Percentiles rank a stretch among this genome's conserved stretches.
phyloP scores from a whole-genome alignment of 2,797 vertebrate species.

The Kryptolebias ocellatus region DNA sequence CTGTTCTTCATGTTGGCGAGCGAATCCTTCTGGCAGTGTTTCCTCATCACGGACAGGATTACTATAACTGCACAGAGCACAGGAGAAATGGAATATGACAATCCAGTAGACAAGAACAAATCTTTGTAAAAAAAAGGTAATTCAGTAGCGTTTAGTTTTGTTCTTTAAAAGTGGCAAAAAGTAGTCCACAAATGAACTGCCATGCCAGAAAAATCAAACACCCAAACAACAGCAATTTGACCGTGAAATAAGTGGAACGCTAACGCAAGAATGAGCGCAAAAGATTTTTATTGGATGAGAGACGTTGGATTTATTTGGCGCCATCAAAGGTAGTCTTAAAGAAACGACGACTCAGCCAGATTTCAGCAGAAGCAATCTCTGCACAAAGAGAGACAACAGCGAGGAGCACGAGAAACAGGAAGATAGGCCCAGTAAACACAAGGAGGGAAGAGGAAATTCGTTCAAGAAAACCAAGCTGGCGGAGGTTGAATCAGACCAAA shows the following conservation, averaged over 20 bases:
- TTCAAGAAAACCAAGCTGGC: slow-evolving; percentile 29
- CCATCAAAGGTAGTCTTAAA: slow-evolving; percentile 42
- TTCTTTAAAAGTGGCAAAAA: no score
- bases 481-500: slow-evolving; percentile 9
- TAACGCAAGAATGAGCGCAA: slow-evolving; percentile 37
- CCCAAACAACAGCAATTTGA: slow-evolving; percentile 37
- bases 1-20: slow-evolving; percentile 83
- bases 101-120: neutral
- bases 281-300: slow-evolving; percentile 23
- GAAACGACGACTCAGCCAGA: slow-evolving; percentile 36
- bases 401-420: slow-evolving; percentile 37
- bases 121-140: neutral
- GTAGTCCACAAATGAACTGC: neutral
- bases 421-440: slow-evolving; percentile 38
- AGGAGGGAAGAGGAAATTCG: slow-evolving; percentile 46
- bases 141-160: no score
- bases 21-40: slow-evolving; percentile 87
- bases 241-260: slow-evolving; percentile 42
- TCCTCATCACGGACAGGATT: slow-evolving; percentile 88
- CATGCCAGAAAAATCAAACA: slow-evolving; percentile 27
- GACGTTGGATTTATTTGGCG: slow-evolving; percentile 21
- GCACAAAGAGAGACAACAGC: slow-evolving; percentile 16
- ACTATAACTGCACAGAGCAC: slow-evolving; percentile 81
- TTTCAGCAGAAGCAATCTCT: slow-evolving; percentile 22
- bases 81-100: slow-evolving; percentile 10